A percentile compares a stretch with the other conserved stretches of the same genome.
Evolutionary conservation across 2,113 vertebrate species (phyloP).

Genomic region (Chascanopsetta lugubris): DNA sequence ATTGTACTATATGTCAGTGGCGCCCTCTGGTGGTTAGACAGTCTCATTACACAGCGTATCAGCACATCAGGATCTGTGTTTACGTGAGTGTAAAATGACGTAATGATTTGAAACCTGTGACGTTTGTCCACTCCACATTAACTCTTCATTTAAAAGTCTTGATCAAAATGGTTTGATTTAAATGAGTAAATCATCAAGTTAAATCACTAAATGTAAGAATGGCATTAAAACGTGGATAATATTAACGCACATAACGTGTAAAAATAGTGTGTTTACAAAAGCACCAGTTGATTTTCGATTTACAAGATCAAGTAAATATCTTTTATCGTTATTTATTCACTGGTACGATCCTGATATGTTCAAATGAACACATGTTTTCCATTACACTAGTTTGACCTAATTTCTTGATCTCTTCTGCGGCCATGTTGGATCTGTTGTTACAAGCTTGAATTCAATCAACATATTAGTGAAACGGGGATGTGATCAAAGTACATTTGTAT

Average conservation of each 20-base stretch:
- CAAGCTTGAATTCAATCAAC: background rate
- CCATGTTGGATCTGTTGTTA: background rate
- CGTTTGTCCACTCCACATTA: background rate
- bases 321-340: background rate
- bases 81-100: too few relatives aligned
- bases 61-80: background rate
- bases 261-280: too few relatives aligned
- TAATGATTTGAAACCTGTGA: too few relatives aligned
- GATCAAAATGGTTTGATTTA: too few relatives aligned
- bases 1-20: background rate
- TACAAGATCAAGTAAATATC: background rate
- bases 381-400: background rate
- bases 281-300: too few relatives aligned
- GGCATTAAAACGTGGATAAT: too few relatives aligned
- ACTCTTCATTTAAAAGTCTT: too few relatives aligned
- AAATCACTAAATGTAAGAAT: too few relatives aligned
- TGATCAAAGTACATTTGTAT: background rate
- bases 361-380: background rate
- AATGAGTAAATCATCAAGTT: too few relatives aligned
- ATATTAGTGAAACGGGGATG: too few relatives aligned
- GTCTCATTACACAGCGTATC: conserved; percentile 7
- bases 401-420: background rate
- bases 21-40: conserved; percentile 46
- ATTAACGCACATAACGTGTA: too few relatives aligned
- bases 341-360: background rate